phyloP scores from a whole-genome alignment of 2,888 invertebrate genomes.

The Mamestra brassicae region DNA sequence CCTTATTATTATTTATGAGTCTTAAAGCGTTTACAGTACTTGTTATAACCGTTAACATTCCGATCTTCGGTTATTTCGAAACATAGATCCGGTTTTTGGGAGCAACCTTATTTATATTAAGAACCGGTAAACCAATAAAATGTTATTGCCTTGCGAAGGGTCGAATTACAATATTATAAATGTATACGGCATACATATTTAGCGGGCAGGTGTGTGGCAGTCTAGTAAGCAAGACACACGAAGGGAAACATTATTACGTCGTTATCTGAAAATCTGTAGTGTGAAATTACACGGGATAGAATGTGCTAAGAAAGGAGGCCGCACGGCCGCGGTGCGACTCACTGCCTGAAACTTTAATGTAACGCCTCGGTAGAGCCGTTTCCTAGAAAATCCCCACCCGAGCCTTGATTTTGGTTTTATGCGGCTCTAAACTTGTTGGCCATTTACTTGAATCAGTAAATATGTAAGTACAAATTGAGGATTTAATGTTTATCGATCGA shows the following conservation, averaged over 20 bases:
- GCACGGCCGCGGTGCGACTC: slow-evolving; percentile 64
- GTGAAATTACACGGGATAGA: slow-evolving; percentile 81
- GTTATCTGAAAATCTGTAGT: slow-evolving; percentile 77
- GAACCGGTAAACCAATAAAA: slow-evolving; percentile 55
- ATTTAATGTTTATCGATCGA: slow-evolving; percentile 52
- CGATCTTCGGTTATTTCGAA: slow-evolving; percentile 14
- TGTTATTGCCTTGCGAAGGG: slow-evolving; percentile 58
- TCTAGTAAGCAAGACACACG: slow-evolving; percentile 61
- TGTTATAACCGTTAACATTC: slow-evolving; percentile 34
- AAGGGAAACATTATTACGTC: slow-evolving; percentile 71
- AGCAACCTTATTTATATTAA: slow-evolving; percentile 58
- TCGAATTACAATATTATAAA: slow-evolving; percentile 66
- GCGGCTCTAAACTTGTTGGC: slow-evolving; percentile 77
- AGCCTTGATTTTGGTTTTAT: slow-evolving; percentile 83
- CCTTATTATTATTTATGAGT: slow-evolving; percentile 58
- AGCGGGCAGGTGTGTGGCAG: slow-evolving; percentile 55
- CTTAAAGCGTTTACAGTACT: slow-evolving; percentile 45
- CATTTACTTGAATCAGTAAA: slow-evolving; percentile 79
- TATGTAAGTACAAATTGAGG: slow-evolving; percentile 54
- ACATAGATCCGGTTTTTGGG: slow-evolving; percentile 35
- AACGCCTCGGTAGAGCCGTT: slow-evolving; percentile 75
- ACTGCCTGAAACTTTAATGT: slow-evolving; percentile 85
- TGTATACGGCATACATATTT: slow-evolving; percentile 64
- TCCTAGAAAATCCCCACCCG: slow-evolving; percentile 77
- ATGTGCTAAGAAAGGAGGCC: slow-evolving; percentile 73